Base-by-base conservation (phyloP, 1,140 invertebrate species). In the Carcinoscorpius rotundicauda region DNA sequence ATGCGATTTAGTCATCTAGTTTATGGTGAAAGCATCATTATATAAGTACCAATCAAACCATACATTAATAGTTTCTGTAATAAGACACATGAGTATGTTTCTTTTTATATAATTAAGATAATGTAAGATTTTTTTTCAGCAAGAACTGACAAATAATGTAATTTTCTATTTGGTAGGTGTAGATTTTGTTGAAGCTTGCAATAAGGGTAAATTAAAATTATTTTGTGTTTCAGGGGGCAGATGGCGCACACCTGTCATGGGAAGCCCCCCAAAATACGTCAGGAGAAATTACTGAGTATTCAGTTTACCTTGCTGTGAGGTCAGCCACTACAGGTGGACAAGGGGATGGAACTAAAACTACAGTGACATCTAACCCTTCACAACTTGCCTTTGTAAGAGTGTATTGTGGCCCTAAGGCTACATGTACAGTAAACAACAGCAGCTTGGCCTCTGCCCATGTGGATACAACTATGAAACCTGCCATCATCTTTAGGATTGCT, bases 401-500 rank as follows among this genome's bases (percentile, higher is more conserved):
- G 10, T 99, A 98, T 79, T 93, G 89, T 78, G 97, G 97, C 51
- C 86, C 90, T 58, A 85, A 84, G 51, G 94, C 94, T 75, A 87
- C 89, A 58, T 98, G 96, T 79, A 87, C 90, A 50, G 94, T 99
- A n/a, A 84, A 85, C 29, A 92, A 93, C 74, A 78, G 83, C 56
- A 90, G 88, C 61, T 81, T 99, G 50, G 82, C 85, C 60, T 87
- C 89, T 4, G 97, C 97, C 52, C 92, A 98, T 76, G 89, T 99
- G 55, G 97, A 99, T 78, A 93, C 87, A 10, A 92, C 91, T 11
- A 89, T 89, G 49, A 99, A 99, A 78, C 94, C 96, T 60, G 97
- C 97, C 63, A 98, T 99, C 73, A 98, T 99, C 66, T 99, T 99
- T 81, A 84, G 97, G 73, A 99, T 99, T 78, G 94, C 97, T 58